These are phyloP conservation scores for Eledona agricola DNA, from an alignment of 2,888 invertebrate species.

Conservation along the genomic window DNA sequence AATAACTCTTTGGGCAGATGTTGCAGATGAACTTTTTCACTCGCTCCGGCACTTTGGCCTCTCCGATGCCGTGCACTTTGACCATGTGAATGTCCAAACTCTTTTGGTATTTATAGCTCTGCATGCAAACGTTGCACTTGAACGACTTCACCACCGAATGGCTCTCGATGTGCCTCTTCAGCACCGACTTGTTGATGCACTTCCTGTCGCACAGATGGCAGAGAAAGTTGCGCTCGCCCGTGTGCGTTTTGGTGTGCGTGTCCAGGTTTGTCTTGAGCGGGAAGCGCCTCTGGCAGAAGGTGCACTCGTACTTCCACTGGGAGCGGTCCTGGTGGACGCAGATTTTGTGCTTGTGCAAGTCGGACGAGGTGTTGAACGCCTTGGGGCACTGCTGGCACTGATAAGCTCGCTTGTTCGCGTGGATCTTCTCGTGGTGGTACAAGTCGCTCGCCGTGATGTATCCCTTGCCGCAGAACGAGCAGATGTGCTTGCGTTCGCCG, in stretches of 20 bases:
- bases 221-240: slow-evolving; percentile 54
- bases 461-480: slow-evolving; percentile 62
- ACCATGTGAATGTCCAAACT: slow-evolving; percentile 66
- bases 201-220: slow-evolving; percentile 55
- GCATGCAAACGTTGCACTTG: slow-evolving; percentile 64
- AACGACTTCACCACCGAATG: slow-evolving; percentile 53
- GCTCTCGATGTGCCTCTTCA: slow-evolving; percentile 53
- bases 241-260: slow-evolving; percentile 55
- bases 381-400: slow-evolving; percentile 56
- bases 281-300: slow-evolving; percentile 51
- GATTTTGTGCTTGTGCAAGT: slow-evolving; percentile 56
- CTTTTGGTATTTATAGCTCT: slow-evolving; percentile 66
- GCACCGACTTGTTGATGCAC: slow-evolving; percentile 53
- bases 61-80: slow-evolving; percentile 61
- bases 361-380: slow-evolving; percentile 58
- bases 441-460: slow-evolving; percentile 57
- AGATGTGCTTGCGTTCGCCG: slow-evolving; percentile 53
- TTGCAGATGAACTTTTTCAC: slow-evolving; percentile 62
- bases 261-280: slow-evolving; percentile 56
- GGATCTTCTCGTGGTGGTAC: slow-evolving; percentile 58
- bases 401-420: slow-evolving; percentile 55
- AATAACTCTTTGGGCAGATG: slow-evolving; percentile 54
- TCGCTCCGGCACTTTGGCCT: slow-evolving; percentile 64
- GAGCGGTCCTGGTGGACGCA: slow-evolving; percentile 55
- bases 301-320: slow-evolving; percentile 56